phyloP scores from a whole-genome alignment of 2,797 vertebrate species.

The Babyrousa celebensis region DNA sequence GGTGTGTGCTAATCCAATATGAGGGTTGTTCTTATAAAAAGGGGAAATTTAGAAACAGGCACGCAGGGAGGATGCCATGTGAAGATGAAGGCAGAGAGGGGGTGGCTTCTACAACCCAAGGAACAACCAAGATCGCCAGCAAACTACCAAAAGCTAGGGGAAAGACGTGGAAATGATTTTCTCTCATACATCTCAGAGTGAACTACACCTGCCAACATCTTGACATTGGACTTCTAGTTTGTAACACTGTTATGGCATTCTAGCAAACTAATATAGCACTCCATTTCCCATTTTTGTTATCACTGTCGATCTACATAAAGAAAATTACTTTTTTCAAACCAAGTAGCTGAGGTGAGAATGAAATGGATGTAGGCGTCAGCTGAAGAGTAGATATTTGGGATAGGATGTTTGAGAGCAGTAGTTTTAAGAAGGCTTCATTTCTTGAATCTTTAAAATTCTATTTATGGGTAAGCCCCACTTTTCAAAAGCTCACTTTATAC shows the following conservation, averaged over 20 bases:
- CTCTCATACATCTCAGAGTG: background rate
- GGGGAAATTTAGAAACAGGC: background rate
- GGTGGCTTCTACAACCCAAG: background rate
- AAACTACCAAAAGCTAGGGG: background rate
- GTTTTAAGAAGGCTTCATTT: slow-evolving; percentile 25
- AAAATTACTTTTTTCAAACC: background rate
- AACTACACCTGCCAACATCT: background rate
- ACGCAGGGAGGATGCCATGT: background rate
- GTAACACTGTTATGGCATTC: background rate
- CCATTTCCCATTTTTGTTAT: background rate
- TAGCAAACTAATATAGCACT: background rate
- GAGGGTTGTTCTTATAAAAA: background rate
- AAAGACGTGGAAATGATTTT: background rate
- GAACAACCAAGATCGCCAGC: background rate
- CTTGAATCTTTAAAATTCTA: background rate
- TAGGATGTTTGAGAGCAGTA: background rate
- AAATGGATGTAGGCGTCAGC: background rate
- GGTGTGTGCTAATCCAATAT: background rate
- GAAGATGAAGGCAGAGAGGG: background rate
- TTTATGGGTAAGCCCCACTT: too few relatives aligned
- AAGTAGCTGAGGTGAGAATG: background rate
- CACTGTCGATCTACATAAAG: background rate
- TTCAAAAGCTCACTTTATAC: too few relatives aligned
- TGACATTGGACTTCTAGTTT: background rate
- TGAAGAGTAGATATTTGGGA: background rate